A percentile compares a stretch with the other conserved stretches of the same genome.
Evolutionary conservation across 2,113 vertebrate genomes (phyloP).

Genomic region (Charina bottae): DNA sequence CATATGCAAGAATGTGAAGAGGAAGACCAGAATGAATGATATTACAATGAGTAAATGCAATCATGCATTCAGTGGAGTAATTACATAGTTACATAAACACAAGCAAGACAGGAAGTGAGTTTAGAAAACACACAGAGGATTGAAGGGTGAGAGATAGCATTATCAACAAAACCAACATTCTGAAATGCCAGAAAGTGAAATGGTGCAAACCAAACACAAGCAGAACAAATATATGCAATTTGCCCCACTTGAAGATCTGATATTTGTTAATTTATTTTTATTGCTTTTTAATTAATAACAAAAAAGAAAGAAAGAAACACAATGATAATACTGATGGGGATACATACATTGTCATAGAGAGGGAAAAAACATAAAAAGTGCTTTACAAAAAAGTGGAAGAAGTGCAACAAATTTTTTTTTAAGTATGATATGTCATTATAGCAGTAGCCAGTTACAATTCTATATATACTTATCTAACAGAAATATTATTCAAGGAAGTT

Average conservation of each 20-base stretch:
- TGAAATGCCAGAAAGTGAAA: neutral
- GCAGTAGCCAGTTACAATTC: no score
- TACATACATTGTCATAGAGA: no score
- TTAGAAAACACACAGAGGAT: neutral
- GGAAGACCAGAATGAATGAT: neutral
- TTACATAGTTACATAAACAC: neutral
- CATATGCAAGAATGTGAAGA: neutral
- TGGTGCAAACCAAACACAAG: neutral
- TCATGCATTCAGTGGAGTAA: conserved; percentile 7
- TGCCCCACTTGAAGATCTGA: neutral
- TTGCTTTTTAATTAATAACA: no score
- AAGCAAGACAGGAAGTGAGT: neutral
- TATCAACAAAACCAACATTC: neutral
- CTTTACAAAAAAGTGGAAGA: no score
- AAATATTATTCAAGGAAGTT: neutral
- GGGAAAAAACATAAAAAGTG: no score
- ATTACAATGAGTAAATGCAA: neutral
- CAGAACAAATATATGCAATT: neutral
- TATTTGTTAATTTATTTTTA: neutral
- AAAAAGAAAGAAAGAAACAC: no score
- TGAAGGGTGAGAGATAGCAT: neutral
- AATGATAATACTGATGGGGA: no score
- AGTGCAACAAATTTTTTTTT: no score
- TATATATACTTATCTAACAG: no score
- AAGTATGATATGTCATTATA: no score